phyloP scores from a whole-genome alignment of 2,888 invertebrate species.

The Mystacides longicornis region DNA sequence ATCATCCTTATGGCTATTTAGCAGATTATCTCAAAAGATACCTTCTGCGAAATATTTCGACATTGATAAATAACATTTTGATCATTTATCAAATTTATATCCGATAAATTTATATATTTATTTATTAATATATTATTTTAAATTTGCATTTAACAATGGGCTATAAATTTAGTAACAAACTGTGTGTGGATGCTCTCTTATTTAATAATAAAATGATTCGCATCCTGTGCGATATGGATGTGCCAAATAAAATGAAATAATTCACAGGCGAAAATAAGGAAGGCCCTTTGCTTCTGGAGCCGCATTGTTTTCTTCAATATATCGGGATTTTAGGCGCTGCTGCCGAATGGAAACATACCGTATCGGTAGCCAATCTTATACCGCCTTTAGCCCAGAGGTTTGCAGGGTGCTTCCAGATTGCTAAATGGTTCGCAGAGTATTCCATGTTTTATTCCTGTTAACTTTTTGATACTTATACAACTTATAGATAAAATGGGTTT shows the following conservation, averaged over 20 bases:
- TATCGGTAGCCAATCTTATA: not conserved
- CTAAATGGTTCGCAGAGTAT: too few species aligned
- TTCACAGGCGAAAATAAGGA: not conserved
- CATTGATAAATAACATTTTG: slow-evolving; percentile 16
- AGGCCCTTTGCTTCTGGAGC: not conserved
- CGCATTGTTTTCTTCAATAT: not conserved
- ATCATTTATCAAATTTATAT: slow-evolving; percentile 13
- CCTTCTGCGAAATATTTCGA: slow-evolving; percentile 13
- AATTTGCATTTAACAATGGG: not conserved
- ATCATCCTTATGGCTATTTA: not conserved
- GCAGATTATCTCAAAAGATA: not conserved
- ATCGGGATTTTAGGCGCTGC: not conserved
- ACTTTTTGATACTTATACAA: too few species aligned
- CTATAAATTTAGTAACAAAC: not conserved
- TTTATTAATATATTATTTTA: not conserved
- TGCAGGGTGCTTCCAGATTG: not conserved
- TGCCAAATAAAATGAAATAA: not conserved
- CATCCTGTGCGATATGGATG: slow-evolving; percentile 1
- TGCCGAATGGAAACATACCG: not conserved
- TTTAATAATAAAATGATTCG: not conserved
- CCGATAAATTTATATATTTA: not conserved
- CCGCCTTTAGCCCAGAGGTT: not conserved
- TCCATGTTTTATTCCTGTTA: too few species aligned
- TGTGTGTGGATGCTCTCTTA: too few species aligned
- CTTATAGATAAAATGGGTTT: too few species aligned